Base-by-base conservation (phyloP, 2,113 vertebrate genomes). In the Xiphophorus hellerii region DNA sequence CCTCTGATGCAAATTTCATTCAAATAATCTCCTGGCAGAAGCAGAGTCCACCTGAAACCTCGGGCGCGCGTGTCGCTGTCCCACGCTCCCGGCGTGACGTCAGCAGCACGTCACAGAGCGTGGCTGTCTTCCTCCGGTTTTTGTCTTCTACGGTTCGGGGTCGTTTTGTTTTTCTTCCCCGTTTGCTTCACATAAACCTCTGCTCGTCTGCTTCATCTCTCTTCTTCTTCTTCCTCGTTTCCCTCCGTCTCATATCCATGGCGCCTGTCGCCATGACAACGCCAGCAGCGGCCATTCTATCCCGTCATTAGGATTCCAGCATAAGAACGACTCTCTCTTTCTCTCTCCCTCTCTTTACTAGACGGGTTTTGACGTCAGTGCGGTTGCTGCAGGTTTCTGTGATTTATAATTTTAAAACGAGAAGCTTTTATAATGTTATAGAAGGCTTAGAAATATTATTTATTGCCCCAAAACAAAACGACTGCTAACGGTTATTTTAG, bases 201-300 rank as follows among this genome's bases (percentile, higher is more conserved):
- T 35, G 11, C 39, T 66, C 22, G 13, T 83, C 75, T 78, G 70
- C 76, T 87, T 28, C 28, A 28, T 28, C 10, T 11, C 10, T 37
- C 35, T 11, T 37, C 35, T 37, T 37, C 86, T 81, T 73, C 86
- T 85, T 77, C 82, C 85, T 76, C 77, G 15, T 90, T 88, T 84
- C 86, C 72, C 84, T 81, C 68, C 61, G 84, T 87, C 90, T 78
- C 83, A 92, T 94, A 93, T 91, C 90, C 88, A 93, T 93, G 92
- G 93, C 78, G 84, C 84, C 88, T 87, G 94, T 94, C 89, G 69
- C 93, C 83, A 69, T 61, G 91, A 92, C 94, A 94, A 94, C 92
- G 62, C 70, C 68, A 84, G 88, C 86, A 74, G 17, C 22, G 78
- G 93, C 92, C 89, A 94, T 94, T 93, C 93, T 91, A 93, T 94